Evolutionary conservation across 2,797 vertebrate genomes (phyloP).

Genomic region (Eremophila alpestris): DNA sequence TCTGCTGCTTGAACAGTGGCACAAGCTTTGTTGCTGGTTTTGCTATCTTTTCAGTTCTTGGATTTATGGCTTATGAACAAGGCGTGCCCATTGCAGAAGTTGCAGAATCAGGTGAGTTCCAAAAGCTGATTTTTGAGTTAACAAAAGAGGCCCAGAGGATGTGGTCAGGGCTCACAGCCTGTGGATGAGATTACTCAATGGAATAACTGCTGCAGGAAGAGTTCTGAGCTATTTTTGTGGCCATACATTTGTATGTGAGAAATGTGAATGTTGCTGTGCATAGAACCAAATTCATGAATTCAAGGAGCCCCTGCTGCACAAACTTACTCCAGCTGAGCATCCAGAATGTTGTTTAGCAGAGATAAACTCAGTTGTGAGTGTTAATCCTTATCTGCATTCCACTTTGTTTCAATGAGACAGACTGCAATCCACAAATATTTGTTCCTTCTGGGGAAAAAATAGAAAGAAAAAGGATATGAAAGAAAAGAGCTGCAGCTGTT

Average conservation of each 20-base stretch:
- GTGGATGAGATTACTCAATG: background rate
- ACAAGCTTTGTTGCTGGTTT: constrained; percentile 98
- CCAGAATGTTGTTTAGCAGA: background rate
- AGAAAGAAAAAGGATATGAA: background rate
- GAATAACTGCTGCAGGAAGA: background rate
- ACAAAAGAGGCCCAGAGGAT: background rate
- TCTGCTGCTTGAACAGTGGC: constrained; percentile 98
- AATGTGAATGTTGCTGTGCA: background rate
- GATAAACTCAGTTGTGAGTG: background rate
- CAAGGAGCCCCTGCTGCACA: background rate
- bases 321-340: background rate
- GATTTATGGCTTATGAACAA: constrained; percentile 98
- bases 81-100: constrained; percentile 96
- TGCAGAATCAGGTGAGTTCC: constrained; percentile 92
- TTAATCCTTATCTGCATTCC: background rate
- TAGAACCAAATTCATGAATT: background rate
- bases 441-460: background rate
- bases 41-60: constrained; percentile 98
- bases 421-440: background rate
- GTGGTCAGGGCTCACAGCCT: background rate
- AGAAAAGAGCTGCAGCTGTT: background rate
- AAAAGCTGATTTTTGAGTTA: background rate
- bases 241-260: background rate
- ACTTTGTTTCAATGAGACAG: background rate
- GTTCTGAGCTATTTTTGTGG: background rate